Conservation (phyloP, 2,113 vertebrate species). For the Scalopus aquaticus region DNA sequence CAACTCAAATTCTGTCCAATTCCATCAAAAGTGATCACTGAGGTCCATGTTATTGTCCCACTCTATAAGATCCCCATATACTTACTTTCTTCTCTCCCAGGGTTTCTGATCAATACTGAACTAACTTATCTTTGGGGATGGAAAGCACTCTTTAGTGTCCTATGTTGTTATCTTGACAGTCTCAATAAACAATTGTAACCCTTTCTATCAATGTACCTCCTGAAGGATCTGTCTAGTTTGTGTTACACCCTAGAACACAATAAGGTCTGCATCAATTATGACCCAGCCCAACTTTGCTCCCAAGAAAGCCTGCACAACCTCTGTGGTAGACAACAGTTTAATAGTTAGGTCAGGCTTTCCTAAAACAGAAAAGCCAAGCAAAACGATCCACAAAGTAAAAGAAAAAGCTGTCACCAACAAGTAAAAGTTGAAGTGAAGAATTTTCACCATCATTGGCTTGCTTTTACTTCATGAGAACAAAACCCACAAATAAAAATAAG, state of each 20-base stretch:
- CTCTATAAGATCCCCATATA: neutral
- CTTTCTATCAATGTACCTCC: neutral
- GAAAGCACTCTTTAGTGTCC: neutral
- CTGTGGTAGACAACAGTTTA: no score
- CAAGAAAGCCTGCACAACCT: neutral
- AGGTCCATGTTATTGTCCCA: neutral
- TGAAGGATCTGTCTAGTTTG: neutral
- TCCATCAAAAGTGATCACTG: neutral
- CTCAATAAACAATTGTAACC: neutral
- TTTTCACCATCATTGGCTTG: neutral
- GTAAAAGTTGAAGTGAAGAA: neutral
- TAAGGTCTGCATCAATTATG: neutral
- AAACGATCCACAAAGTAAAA: neutral
- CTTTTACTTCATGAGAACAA: neutral
- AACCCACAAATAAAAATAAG: neutral
- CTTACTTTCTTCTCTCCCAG: neutral
- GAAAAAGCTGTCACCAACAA: neutral
- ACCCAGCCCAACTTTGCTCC: neutral
- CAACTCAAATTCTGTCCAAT: neutral
- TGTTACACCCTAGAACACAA: neutral
- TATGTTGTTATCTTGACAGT: no score
- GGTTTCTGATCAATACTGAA: neutral
- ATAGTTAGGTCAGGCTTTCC: neutral
- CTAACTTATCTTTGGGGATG: neutral
- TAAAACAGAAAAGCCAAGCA: neutral